These are phyloP conservation scores for Epinephelus awoara DNA, from an alignment of 2,797 vertebrate genomes.

Conservation along the genomic window DNA sequence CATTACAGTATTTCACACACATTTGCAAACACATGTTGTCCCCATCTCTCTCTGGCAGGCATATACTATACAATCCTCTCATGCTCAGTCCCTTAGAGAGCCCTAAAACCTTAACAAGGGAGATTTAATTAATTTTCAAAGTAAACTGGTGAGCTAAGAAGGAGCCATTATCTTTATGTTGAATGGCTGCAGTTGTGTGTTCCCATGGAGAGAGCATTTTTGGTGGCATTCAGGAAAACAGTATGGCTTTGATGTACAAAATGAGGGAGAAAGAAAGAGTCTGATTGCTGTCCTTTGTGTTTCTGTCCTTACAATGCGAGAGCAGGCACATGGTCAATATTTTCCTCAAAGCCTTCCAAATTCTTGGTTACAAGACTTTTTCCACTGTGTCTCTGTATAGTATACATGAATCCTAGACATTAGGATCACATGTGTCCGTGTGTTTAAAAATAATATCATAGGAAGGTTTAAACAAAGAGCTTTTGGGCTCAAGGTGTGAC, in stretches of 20 bases:
- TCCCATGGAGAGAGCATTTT: constrained; percentile 59
- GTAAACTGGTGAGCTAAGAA: constrained; percentile 72
- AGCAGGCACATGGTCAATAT: constrained; percentile 38
- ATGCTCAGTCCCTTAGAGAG: constrained; percentile 54
- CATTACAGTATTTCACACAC: constrained; percentile 44
- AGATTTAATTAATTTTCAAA: constrained; percentile 80
- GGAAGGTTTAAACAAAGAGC: not conserved
- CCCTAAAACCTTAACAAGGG: constrained; percentile 70
- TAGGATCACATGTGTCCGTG: not conserved
- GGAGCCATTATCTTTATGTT: constrained; percentile 70
- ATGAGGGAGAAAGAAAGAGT: constrained; percentile 17
- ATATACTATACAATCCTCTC: constrained; percentile 11
- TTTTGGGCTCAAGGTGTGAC: not conserved
- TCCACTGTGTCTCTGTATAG: not conserved
- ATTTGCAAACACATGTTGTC: constrained; percentile 31
- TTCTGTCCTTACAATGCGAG: constrained; percentile 6
- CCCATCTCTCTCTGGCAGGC: constrained; percentile 22
- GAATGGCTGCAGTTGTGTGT: constrained; percentile 43
- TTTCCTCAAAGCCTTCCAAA: constrained; percentile 4
- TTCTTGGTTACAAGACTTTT: not conserved
- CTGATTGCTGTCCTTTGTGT: constrained; percentile 53
- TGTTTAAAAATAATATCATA: not conserved
- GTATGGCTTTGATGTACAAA: constrained; percentile 71
- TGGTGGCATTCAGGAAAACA: constrained; percentile 55
- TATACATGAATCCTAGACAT: not conserved